Evolutionary conservation across 2,797 vertebrate species (phyloP).

Genomic region (Chelon labrosus): DNA sequence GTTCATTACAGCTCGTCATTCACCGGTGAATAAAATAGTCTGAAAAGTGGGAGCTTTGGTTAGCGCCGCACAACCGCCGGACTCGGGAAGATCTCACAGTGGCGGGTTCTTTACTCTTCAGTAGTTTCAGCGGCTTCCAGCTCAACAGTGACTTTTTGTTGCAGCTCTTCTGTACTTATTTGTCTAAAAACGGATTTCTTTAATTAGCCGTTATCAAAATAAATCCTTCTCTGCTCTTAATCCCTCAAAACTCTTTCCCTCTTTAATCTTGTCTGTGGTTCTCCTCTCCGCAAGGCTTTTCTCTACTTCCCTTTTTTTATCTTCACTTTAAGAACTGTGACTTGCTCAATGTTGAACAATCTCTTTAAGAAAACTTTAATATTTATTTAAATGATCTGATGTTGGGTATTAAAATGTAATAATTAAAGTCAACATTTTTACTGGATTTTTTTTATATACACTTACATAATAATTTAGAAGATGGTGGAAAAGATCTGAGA

Average conservation of each 20-base stretch:
- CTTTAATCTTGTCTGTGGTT: not conserved
- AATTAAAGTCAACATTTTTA: not conserved
- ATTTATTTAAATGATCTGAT: too few species aligned
- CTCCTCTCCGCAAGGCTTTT: too few species aligned
- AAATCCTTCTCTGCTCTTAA: not conserved
- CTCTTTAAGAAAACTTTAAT: too few species aligned
- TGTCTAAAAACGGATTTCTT: not conserved
- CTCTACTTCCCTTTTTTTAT: too few species aligned
- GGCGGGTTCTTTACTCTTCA: too few species aligned
- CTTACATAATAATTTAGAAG: not conserved
- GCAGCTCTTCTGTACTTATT: not conserved
- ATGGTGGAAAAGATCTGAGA: not conserved
- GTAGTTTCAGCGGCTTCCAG: not conserved
- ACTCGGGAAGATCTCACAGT: not conserved
- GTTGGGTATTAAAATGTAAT: not conserved
- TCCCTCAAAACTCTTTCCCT: too few species aligned
- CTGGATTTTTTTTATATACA: not conserved
- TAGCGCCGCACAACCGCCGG: not conserved
- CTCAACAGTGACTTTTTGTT: not conserved
- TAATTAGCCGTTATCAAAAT: not conserved
- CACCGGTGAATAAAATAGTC: not conserved
- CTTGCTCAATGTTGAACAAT: too few species aligned
- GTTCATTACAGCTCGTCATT: not conserved
- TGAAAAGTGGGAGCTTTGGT: not conserved
- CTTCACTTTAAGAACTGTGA: too few species aligned